Evolutionary conservation across 2,888 invertebrate genomes (phyloP), one percentile per base, ranked within the genome.

Genomic region (Conchocele bisecta): DNA sequence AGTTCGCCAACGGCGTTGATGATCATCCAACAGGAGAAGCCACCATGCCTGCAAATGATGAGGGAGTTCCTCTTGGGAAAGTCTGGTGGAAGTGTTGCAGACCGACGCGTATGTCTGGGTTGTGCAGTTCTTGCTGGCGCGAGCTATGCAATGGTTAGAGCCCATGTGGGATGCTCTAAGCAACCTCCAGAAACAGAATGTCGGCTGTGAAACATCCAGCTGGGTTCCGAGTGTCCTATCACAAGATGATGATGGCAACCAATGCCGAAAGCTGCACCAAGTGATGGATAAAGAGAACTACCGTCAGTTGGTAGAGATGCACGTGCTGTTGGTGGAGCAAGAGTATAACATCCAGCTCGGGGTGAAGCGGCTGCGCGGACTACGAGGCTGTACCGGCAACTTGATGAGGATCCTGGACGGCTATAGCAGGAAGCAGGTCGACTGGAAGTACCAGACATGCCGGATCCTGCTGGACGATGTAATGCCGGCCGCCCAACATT

Each of bases 21-120:
- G 13, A 46, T 73, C 17, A 69, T 76, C 50, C 81, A 81, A 22
- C 69, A 67, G 35, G 70, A 73, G 48, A 77, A 77, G 33, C 84
- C 84, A 31, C 48, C 74, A 11, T 81, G 77, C 28, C 28, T 81
- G 24, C 20, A 39, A 9, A 72, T 83, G 42, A 20, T 82, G 20
- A 37, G 58, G 26, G 22, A 44, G 1, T 41, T 63, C 9, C 24
- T 73, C 22, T 46, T 26, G 17, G 42, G 5, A 24, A 63, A 39
- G 22, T 15, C 22, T 15, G 1, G 20, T 60, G 3, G 57, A 51
- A 20, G 41, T 77, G 4, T 13, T 35, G 0, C 63, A 53, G 9
- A 24, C n/a, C 11, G 56, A 67, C 9, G 64, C 59, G 20, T 64
- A 59, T 28, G 37, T 56, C 11, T n/a, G 39, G 9, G 68, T 81